Evolutionary conservation across 2,113 vertebrate genomes (phyloP).

Genomic region (Toxotes jaculatrix): DNA sequence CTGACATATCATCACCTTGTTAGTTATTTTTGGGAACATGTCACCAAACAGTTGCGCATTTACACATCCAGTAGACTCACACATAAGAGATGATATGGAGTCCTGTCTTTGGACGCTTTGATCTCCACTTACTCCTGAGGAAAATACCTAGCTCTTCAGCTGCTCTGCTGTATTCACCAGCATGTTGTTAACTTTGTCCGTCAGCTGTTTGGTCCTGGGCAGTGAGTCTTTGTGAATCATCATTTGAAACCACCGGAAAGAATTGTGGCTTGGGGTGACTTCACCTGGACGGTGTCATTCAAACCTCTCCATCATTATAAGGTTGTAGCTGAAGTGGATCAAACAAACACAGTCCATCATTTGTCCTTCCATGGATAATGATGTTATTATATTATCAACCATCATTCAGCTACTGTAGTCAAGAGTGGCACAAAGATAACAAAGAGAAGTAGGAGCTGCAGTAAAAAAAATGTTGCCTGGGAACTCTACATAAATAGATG

Average conservation of each 20-base stretch:
- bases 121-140: background rate
- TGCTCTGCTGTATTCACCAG: background rate
- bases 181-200: background rate
- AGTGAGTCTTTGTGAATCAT: background rate
- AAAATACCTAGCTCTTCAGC: background rate
- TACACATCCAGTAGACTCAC: background rate
- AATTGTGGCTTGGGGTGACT: background rate
- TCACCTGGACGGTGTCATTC: background rate
- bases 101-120: background rate
- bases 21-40: background rate
- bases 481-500: slow-evolving; percentile 25
- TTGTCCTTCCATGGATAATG: background rate
- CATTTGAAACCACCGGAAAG: background rate
- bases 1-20: background rate
- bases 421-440: slow-evolving; percentile 5
- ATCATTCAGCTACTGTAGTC: background rate
- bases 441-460: background rate
- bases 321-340: background rate
- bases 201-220: background rate
- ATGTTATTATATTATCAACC: background rate
- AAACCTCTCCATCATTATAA: background rate
- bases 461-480: slow-evolving; percentile 16
- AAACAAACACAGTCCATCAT: background rate
- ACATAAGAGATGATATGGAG: background rate
- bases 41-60: background rate